Percentiles rank a stretch among this genome's conserved stretches.
phyloP scores from a whole-genome alignment of 2,113 vertebrate species.

The Macaca nemestrina region DNA sequence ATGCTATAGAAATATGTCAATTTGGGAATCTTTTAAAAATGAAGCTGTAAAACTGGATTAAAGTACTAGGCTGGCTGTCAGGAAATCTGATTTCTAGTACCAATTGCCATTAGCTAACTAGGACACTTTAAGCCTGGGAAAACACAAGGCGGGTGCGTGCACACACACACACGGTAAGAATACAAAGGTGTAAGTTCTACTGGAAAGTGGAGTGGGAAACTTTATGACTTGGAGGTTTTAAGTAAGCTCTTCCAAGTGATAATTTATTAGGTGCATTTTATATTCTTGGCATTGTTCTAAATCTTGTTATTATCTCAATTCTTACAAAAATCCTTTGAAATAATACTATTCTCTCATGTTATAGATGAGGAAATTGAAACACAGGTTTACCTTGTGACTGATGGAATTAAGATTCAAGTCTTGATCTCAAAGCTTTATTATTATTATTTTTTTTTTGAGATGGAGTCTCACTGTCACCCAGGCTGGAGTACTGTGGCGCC shows the following conservation, averaged over 20 bases:
- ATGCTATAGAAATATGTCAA: neutral
- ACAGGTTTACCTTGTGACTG: neutral
- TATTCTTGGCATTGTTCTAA: neutral
- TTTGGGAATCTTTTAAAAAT: neutral
- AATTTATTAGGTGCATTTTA: neutral
- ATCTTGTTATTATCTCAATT: neutral
- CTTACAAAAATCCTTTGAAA: neutral
- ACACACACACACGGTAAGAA: neutral
- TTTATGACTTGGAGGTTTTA: neutral
- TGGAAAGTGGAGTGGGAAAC: neutral
- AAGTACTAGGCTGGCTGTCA: neutral
- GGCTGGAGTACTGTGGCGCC: too few relatives aligned
- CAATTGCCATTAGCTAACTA: neutral
- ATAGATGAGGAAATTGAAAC: neutral
- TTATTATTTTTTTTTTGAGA: too few relatives aligned
- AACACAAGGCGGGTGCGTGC: fast-evolving
- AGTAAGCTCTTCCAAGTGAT: neutral
- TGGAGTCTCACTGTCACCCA: too few relatives aligned
- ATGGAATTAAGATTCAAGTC: neutral
- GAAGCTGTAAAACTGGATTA: neutral
- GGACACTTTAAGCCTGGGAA: neutral
- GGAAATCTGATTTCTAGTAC: conserved; percentile 1
- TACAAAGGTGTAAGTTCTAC: neutral
- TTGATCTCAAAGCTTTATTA: neutral
- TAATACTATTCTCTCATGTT: neutral